These are phyloP conservation scores for Hemithea aestivaria DNA, from an alignment of 2,888 invertebrate species.

Conservation along the genomic window DNA sequence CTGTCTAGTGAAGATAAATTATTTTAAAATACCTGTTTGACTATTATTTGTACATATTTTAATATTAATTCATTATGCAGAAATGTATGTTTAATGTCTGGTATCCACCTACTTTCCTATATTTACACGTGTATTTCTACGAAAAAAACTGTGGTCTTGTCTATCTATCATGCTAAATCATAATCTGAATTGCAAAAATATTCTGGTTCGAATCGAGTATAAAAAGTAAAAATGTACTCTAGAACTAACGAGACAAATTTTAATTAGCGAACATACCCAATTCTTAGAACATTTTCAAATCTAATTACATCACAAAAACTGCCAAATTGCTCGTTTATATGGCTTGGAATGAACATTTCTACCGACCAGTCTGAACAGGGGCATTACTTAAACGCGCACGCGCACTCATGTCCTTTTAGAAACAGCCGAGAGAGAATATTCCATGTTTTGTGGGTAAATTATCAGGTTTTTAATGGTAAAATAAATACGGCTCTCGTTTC, in stretches of 20 bases:
- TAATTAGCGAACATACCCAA: conserved; percentile 2
- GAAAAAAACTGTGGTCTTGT: too few species aligned
- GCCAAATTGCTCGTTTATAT: conserved; percentile 1
- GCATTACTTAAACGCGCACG: conserved; percentile 12
- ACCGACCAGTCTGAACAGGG: not conserved
- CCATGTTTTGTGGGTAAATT: conserved; percentile 6
- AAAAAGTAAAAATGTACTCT: too few species aligned
- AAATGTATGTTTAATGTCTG: not conserved
- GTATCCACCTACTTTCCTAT: too few species aligned
- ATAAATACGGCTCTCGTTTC: conserved; percentile 50
- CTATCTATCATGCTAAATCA: too few species aligned
- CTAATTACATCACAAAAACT: conserved; percentile 1
- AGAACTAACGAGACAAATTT: not conserved
- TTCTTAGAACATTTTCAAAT: conserved; percentile 2
- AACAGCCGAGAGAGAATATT: not conserved
- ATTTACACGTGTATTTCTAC: too few species aligned
- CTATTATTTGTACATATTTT: too few species aligned
- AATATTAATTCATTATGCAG: not conserved
- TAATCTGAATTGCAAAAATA: too few species aligned
- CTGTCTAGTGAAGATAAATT: too few species aligned
- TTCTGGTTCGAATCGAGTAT: too few species aligned
- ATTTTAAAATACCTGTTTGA: too few species aligned
- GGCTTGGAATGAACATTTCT: conserved; percentile 15
- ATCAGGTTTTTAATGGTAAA: conserved; percentile 21
- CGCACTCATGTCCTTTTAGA: conserved; percentile 10